Conservation (phyloP, 2,113 vertebrate genomes). For the Pelodiscus sinensis region DNA sequence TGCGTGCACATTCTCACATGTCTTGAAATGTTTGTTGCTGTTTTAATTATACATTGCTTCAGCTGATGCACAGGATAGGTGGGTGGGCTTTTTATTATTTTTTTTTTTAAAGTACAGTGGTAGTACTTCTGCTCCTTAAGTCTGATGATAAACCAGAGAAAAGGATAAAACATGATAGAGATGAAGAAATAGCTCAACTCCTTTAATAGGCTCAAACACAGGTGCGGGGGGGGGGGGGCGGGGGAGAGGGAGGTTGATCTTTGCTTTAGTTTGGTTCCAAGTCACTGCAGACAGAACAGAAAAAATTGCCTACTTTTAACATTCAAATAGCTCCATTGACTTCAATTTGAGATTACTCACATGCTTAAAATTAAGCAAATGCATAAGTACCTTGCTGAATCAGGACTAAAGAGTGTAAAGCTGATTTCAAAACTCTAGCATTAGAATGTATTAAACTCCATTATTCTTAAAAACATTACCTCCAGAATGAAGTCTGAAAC, state of each 20-base stretch:
- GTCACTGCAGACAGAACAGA: not conserved
- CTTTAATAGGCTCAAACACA: not conserved
- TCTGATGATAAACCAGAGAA: not conserved
- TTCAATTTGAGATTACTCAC: not conserved
- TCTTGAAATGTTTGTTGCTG: not conserved
- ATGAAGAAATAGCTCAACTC: not conserved
- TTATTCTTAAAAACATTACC: not conserved
- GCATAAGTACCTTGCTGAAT: not conserved
- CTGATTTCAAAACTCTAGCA: not conserved
- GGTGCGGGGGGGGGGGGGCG: too few relatives aligned
- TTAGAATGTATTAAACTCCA: not conserved
- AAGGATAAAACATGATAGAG: not conserved
- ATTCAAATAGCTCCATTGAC: not conserved
- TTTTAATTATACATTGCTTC: not conserved
- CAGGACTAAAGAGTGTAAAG: not conserved
- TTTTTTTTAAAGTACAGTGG: not conserved
- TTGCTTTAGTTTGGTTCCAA: not conserved
- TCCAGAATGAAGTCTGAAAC: slow-evolving; percentile 34
- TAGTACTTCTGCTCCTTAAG: not conserved
- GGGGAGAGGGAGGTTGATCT: too few relatives aligned
- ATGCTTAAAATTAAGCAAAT: not conserved
- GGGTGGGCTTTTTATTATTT: not conserved
- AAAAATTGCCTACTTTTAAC: not conserved
- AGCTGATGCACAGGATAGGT: fast-evolving
- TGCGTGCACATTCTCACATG: not conserved